These are phyloP conservation scores for Sphyrna mokarran DNA, from an alignment of 2,113 vertebrate species.

Conservation along the genomic window DNA sequence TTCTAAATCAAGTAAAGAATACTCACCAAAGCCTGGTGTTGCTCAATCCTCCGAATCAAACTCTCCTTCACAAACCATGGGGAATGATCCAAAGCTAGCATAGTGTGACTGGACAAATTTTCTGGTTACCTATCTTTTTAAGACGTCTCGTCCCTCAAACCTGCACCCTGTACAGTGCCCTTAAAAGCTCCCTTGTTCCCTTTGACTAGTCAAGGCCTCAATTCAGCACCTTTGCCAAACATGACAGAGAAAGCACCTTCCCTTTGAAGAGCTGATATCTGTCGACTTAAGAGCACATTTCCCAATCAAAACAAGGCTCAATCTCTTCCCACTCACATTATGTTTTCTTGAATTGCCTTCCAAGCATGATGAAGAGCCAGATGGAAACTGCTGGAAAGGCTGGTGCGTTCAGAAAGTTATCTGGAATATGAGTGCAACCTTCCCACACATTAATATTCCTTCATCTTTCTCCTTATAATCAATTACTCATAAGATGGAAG, in stretches of 20 bases:
- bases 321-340: neutral
- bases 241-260: neutral
- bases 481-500: neutral
- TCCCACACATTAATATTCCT: neutral
- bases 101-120: too few relatives aligned
- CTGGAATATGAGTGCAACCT: neutral
- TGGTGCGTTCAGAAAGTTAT: neutral
- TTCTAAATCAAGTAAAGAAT: neutral
- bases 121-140: too few relatives aligned
- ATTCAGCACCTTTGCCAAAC: neutral
- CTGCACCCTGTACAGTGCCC: neutral
- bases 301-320: neutral
- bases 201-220: neutral
- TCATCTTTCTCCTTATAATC: neutral
- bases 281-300: neutral
- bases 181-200: neutral
- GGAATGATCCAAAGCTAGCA: neutral
- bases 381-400: neutral
- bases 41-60: neutral
- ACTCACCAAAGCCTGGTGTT: neutral
- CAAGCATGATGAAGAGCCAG: neutral
- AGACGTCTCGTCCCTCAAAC: neutral
- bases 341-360: neutral
- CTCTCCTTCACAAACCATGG: neutral
- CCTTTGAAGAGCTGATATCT: neutral